A percentile compares a stretch with the other conserved stretches of the same genome.
phyloP scores from a whole-genome alignment of 2,113 vertebrate species.

The Dicrurus megarhynchus region DNA sequence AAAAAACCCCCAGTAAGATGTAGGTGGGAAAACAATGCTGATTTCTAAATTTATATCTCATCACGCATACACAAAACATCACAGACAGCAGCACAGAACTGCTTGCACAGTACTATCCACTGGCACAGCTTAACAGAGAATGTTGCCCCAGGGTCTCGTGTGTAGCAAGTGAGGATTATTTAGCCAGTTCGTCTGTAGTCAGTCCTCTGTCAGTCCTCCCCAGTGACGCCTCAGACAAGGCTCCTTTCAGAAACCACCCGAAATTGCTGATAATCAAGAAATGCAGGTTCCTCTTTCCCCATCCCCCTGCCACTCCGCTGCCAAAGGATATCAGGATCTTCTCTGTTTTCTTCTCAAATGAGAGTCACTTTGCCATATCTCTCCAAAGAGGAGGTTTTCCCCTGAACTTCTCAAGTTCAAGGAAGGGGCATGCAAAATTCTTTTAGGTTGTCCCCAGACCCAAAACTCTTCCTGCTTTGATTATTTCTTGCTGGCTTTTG shows the following conservation, averaged over 20 bases:
- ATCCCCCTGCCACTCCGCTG: background rate
- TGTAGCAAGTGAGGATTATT: background rate
- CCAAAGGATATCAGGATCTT: background rate
- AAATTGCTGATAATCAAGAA: background rate
- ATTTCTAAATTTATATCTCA: background rate
- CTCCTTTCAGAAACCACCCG: background rate
- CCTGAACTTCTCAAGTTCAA: background rate
- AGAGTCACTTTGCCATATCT: background rate
- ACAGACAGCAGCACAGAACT: background rate
- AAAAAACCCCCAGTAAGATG: rapidly evolving
- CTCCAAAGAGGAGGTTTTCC: background rate
- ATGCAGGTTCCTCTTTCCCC: background rate
- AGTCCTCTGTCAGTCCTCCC: background rate
- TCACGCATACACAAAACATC: background rate
- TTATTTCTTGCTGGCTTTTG: background rate
- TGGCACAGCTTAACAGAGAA: background rate
- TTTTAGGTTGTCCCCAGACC: background rate
- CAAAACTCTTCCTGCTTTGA: background rate
- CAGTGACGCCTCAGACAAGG: background rate
- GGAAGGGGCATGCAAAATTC: background rate
- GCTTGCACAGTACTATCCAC: background rate
- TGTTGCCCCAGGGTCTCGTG: background rate
- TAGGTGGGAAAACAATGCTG: background rate
- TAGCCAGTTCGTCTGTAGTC: background rate
- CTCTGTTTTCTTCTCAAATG: background rate